Evolutionary conservation across 2,888 invertebrate genomes (phyloP), one percentile per base, ranked within the genome.

Genomic region (Pandemis heparana): DNA sequence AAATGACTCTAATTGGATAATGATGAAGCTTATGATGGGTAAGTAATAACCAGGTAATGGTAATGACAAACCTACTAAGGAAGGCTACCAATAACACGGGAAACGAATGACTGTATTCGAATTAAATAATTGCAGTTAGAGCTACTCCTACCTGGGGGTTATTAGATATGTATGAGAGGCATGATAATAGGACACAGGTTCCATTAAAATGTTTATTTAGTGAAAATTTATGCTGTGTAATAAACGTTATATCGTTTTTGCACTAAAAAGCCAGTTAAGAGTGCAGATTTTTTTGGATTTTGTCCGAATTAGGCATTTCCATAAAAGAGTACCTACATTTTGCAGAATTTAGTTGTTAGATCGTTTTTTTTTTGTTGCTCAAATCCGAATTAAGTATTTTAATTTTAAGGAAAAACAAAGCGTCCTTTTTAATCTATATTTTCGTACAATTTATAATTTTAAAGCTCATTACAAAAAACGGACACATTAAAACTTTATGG

Each of bases 161-260:
- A 75, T 71, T 68, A 41, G 64, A 63, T 67, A 70, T 65, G 23
- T 65, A 65, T 51, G 16, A 65, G 16, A 38, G 23, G 46, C 53
- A 23, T 60, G 71, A 75, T 71, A 71, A 75, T 71, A 65, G 75
- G 60, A 69, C 61, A 61, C 48, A 41, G 71, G 61, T 71, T 65
- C 59, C 59, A 68, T 71, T 68, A 68, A 69, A 18, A 43, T 70
- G 53, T 65, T 70, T 70, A 74, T 61, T 70, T 59, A 53, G 48
- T 51, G 18, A 63, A 62, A 51, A 9, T 12, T 18, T 70, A 63
- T 7, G 23, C 5, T 9, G 53, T 9, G 53, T 53, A 53, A 16
- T 46, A 46, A 10, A 4, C 23, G 23, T 32, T 32, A 32, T 32
- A 32, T 32, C 23, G 23, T 32, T 32, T 32, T 32, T 32, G 23